Evolutionary conservation across 1,140 invertebrate species (phyloP).

Genomic region (Formica selysi): DNA sequence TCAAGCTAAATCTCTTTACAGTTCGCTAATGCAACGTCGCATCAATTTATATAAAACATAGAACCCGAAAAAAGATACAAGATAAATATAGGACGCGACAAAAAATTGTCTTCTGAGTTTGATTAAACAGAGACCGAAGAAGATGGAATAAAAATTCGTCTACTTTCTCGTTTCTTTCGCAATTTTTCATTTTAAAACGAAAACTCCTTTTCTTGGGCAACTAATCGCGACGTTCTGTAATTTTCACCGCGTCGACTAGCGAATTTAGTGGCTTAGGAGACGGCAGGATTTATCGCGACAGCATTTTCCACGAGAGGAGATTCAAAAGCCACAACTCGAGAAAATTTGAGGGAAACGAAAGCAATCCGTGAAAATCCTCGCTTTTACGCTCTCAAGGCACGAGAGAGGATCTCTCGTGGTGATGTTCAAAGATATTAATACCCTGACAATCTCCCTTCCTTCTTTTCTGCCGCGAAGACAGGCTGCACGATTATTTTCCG

Average conservation of each 20-base stretch:
- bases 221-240: slow-evolving; percentile 32
- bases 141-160: neutral
- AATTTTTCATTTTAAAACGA: slow-evolving; percentile 13
- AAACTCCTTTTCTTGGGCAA: neutral
- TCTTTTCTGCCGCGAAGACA: neutral
- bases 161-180: neutral
- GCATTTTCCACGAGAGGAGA: slow-evolving; percentile 43
- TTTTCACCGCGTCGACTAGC: slow-evolving; percentile 40
- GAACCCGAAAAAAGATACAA: neutral
- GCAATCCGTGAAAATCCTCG: slow-evolving; percentile 42
- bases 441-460: neutral
- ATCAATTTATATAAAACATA: neutral
- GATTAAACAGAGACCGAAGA: neutral
- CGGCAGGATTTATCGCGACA: slow-evolving; percentile 37
- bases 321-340: slow-evolving; percentile 54
- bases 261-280: slow-evolving; percentile 40
- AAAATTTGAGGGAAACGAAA: slow-evolving; percentile 23
- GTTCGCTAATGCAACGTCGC: neutral
- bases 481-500: slow-evolving; percentile 43
- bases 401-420: slow-evolving; percentile 13
- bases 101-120: neutral
- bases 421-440: slow-evolving; percentile 55
- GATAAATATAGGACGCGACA: neutral
- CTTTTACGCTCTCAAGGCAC: slow-evolving; percentile 33
- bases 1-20: slow-evolving; percentile 3